Percentiles rank a stretch among this genome's conserved stretches.
These are phyloP conservation scores for Pyrrhia umbra DNA, from an alignment of 2,888 invertebrate species.

Conservation along the genomic window DNA sequence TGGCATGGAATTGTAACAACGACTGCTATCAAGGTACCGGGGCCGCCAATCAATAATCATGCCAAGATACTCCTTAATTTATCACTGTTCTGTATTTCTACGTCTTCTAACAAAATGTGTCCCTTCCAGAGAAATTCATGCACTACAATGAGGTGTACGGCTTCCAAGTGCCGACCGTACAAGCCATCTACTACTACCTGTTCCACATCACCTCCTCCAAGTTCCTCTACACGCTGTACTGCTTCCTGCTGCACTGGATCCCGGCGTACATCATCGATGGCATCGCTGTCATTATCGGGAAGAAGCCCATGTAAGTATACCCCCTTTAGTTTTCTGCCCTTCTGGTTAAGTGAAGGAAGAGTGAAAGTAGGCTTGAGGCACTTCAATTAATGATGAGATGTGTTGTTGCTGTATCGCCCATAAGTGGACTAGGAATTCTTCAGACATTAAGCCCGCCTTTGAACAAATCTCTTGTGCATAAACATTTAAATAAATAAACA, in stretches of 20 bases:
- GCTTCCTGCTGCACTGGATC: constrained; percentile 90
- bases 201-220: constrained; percentile 91
- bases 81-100: neutral
- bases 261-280: constrained; percentile 91
- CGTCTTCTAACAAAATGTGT: neutral
- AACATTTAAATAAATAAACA: no score
- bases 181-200: constrained; percentile 92
- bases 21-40: no score
- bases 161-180: constrained; percentile 87
- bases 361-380: no score
- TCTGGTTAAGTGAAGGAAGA: no score
- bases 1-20: no score
- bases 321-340: neutral
- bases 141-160: constrained; percentile 87
- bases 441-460: no score
- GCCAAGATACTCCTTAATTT: neutral
- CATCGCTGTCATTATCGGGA: constrained; percentile 89
- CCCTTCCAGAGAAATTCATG: constrained; percentile 88
- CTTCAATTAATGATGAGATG: no score
- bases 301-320: constrained; percentile 90
- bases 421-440: no score
- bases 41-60: no score
- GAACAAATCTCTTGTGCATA: no score
- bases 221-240: constrained; percentile 89
- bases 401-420: no score